Evolutionary conservation across 2,888 invertebrate genomes (phyloP).

Genomic region (Tetramorium bicarinatum): DNA sequence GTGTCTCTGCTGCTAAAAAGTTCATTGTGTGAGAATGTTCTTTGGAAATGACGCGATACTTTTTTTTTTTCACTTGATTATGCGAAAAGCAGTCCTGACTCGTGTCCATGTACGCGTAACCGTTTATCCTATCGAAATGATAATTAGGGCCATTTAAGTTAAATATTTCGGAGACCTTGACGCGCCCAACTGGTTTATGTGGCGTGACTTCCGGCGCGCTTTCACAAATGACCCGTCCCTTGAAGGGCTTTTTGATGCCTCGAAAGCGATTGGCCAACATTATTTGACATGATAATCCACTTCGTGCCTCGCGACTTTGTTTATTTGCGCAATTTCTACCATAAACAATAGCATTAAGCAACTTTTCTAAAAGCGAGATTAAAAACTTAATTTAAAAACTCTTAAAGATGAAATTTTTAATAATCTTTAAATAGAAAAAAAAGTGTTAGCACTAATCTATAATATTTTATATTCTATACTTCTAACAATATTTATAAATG

Average conservation of each 20-base stretch:
- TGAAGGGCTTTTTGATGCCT: conserved; percentile 56
- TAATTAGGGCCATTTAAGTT: conserved; percentile 65
- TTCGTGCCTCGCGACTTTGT: conserved; percentile 5
- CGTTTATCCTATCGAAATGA: conserved; percentile 44
- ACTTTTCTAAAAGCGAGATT: neutral
- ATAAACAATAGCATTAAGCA: neutral
- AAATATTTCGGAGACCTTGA: conserved; percentile 73
- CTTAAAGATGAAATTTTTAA: neutral
- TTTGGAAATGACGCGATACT: neutral
- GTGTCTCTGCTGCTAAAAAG: conserved; percentile 2
- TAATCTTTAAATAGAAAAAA: neutral
- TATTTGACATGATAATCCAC: conserved; percentile 28
- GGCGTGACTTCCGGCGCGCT: conserved; percentile 74
- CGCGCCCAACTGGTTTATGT: conserved; percentile 73
- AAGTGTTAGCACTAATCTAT: neutral
- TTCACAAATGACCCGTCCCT: conserved; percentile 65
- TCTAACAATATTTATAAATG: neutral
- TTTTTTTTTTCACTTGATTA: neutral
- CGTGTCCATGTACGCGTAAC: neutral
- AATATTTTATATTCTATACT: neutral
- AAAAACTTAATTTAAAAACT: neutral
- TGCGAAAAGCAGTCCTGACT: neutral
- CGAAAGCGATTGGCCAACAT: conserved; percentile 37
- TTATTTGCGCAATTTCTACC: neutral
- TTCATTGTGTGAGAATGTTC: neutral